Conservation (phyloP, 2,797 vertebrate species). For the Leptoclinus maculatus region DNA sequence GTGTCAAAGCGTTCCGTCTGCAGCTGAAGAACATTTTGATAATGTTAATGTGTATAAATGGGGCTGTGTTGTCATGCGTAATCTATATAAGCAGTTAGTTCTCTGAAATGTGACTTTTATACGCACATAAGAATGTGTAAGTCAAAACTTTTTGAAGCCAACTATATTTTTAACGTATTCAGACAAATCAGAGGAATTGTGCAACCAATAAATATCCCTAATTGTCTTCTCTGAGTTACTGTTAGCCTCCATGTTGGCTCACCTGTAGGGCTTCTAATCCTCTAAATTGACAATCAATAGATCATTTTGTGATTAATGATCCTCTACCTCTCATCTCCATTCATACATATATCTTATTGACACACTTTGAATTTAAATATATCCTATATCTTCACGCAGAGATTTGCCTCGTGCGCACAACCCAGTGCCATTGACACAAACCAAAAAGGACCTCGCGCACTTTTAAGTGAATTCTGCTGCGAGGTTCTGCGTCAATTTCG, state of each 20-base stretch:
- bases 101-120: no score
- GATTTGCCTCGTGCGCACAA: background rate
- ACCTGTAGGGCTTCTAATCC: constrained; percentile 8
- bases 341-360: fast-evolving
- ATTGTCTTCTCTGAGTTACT: background rate
- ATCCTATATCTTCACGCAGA: background rate
- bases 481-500: background rate
- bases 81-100: no score
- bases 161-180: background rate
- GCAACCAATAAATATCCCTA: background rate
- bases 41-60: background rate
- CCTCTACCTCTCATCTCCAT: background rate
- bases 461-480: constrained; percentile 43
- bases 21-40: background rate
- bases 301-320: background rate
- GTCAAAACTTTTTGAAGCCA: background rate
- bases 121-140: background rate
- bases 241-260: background rate
- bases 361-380: background rate
- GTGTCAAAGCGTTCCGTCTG: background rate
- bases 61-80: background rate
- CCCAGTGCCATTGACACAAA: background rate
- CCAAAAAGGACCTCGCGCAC: constrained; percentile 11
- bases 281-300: background rate
- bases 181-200: background rate